Evolutionary conservation across 2,888 invertebrate species (phyloP).

Genomic region (Cetonia aurata): DNA sequence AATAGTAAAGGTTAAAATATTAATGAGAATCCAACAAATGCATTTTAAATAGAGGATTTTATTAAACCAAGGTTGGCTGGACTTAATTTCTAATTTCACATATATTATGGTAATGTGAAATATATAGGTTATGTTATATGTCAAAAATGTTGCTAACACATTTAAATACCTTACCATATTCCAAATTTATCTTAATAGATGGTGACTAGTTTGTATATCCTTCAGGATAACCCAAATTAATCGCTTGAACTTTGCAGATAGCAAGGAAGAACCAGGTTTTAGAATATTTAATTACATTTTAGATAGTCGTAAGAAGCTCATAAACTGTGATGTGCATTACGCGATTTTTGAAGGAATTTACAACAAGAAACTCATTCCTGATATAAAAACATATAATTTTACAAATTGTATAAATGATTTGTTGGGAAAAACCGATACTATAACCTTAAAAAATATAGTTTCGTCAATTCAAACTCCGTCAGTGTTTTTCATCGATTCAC

Average conservation of each 20-base stretch:
- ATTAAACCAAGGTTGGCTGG: too few species aligned
- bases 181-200: conserved; percentile 62
- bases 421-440: conserved; percentile 36
- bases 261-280: conserved; percentile 56
- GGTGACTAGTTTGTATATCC: conserved; percentile 53
- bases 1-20: too few species aligned
- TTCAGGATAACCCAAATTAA: conserved; percentile 1
- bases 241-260: conserved; percentile 56
- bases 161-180: conserved; percentile 57
- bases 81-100: too few species aligned
- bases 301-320: conserved; percentile 52
- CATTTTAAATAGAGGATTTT: too few species aligned
- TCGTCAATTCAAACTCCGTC: conserved; percentile 49
- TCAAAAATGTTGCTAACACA: conserved; percentile 58
- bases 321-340: conserved; percentile 55
- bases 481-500: conserved; percentile 60
- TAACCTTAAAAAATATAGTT: conserved; percentile 50
- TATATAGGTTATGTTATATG: background rate
- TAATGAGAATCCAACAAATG: too few species aligned
- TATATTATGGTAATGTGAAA: background rate
- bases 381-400: conserved; percentile 54
- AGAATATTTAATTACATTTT: conserved; percentile 55
- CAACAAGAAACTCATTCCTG: conserved; percentile 46
- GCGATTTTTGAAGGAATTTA: conserved; percentile 60
- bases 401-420: conserved; percentile 54